phyloP scores from a whole-genome alignment of 2,797 vertebrate species.

The Pseudotriccus pelzelni region DNA sequence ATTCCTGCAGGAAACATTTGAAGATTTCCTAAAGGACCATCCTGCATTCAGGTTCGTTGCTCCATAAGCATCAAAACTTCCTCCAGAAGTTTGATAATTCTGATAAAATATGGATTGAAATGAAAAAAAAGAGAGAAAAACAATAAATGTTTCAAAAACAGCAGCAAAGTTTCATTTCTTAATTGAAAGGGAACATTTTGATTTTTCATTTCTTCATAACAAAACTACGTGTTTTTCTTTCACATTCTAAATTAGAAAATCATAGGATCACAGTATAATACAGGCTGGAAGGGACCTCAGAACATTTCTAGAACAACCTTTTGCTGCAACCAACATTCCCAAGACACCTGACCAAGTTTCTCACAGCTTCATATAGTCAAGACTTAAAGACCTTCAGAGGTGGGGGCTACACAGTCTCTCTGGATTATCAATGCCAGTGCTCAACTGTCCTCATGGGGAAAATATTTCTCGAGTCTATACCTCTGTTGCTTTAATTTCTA shows the following conservation, averaged over 20 bases:
- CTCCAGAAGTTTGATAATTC: neutral
- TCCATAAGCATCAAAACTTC: neutral
- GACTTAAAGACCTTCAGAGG: neutral
- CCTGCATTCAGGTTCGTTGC: neutral
- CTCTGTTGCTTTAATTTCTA: neutral
- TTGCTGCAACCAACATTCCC: fast-evolving
- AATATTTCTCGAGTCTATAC: neutral
- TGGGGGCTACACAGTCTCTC: neutral
- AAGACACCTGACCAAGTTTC: neutral
- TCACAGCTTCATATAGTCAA: neutral
- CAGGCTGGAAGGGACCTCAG: neutral
- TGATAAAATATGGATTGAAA: neutral
- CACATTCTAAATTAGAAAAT: neutral
- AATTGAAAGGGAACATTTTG: neutral
- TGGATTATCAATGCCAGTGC: fast-evolving
- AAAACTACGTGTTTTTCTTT: neutral
- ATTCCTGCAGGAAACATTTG: neutral
- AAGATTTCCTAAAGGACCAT: neutral
- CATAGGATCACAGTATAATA: neutral
- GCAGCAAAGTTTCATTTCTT: neutral
- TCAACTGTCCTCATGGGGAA: neutral
- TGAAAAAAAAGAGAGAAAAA: neutral
- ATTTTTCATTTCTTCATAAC: neutral
- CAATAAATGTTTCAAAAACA: neutral
- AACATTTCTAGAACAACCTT: neutral